A percentile compares a stretch with the other conserved stretches of the same genome.
Evolutionary conservation across 2,888 invertebrate genomes (phyloP).

Genomic region (Serrognathus titanus): DNA sequence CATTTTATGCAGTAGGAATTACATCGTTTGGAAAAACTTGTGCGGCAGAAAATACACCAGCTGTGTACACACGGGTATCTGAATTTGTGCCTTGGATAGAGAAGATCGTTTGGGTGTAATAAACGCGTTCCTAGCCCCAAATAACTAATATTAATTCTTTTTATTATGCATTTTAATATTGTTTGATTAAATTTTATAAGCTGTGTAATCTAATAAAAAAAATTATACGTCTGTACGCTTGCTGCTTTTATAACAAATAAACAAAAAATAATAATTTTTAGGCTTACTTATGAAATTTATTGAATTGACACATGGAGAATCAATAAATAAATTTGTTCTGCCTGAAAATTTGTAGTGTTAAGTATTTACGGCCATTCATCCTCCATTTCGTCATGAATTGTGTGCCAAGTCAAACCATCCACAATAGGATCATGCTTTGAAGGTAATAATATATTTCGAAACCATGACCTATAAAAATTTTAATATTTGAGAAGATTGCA

Average conservation of each 20-base stretch:
- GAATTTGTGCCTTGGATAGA: conserved; percentile 60
- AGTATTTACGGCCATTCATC: conserved; percentile 45
- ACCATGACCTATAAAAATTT: conserved; percentile 53
- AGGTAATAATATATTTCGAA: conserved; percentile 76
- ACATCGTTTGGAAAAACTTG: conserved; percentile 61
- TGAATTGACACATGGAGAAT: too few relatives aligned
- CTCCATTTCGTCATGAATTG: conserved; percentile 56
- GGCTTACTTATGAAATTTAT: too few relatives aligned
- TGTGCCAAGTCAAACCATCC: conserved; percentile 80
- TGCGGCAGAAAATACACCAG: conserved; percentile 51
- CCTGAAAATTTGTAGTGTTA: neutral
- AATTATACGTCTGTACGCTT: neutral
- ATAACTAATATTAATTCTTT: neutral
- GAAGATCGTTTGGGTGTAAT: conserved; percentile 51
- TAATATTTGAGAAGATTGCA: neutral
- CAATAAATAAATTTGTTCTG: neutral
- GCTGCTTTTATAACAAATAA: too few relatives aligned
- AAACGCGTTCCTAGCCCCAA: neutral
- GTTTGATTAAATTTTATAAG: too few relatives aligned
- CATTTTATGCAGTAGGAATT: conserved; percentile 57
- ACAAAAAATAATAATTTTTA: too few relatives aligned
- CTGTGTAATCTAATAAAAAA: neutral
- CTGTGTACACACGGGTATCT: conserved; percentile 57
- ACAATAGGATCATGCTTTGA: conserved; percentile 83
- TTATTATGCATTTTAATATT: neutral